Percentiles rank a stretch among this genome's conserved stretches.
phyloP scores from a whole-genome alignment of 2,888 invertebrate genomes.

The Leucophora obtusa region DNA sequence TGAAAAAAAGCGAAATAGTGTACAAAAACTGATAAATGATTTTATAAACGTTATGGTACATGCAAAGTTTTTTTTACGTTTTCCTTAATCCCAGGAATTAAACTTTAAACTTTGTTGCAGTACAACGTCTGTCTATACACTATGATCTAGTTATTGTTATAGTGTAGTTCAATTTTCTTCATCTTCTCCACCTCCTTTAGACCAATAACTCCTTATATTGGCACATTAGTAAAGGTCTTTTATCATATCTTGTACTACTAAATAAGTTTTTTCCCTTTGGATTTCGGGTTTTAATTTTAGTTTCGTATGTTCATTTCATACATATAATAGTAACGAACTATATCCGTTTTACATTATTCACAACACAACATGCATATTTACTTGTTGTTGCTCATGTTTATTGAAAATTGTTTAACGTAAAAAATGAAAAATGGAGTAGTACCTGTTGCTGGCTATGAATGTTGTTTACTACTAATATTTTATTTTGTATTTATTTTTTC shows the following conservation, averaged over 20 bases:
- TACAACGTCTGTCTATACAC: background rate
- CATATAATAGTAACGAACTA: background rate
- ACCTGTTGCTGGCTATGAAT: conserved; percentile 56
- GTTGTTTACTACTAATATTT: conserved; percentile 21
- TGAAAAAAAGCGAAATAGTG: conserved; percentile 1
- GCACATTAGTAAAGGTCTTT: conserved; percentile 60
- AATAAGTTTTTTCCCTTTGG: conserved; percentile 2
- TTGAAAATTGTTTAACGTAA: conserved; percentile 53
- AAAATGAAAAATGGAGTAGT: conserved; percentile 49
- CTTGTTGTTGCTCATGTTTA: conserved; percentile 56
- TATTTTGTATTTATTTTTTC: conserved; percentile 10
- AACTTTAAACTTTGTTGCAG: conserved; percentile 59
- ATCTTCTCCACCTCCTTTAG: background rate
- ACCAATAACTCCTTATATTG: conserved; percentile 61
- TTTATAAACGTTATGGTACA: conserved; percentile 50
- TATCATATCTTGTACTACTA: conserved; percentile 47
- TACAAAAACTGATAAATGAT: conserved; percentile 50
- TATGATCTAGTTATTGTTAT: conserved; percentile 42
- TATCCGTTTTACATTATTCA: conserved; percentile 55
- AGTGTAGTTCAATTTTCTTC: conserved; percentile 19
- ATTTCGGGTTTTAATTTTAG: conserved; percentile 4
- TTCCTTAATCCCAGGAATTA: conserved; percentile 46
- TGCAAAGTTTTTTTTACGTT: conserved; percentile 45
- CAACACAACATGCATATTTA: conserved; percentile 57
- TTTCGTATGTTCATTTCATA: background rate